phyloP scores from a whole-genome alignment of 2,113 vertebrate species.

The Protomyctophum bolini region DNA sequence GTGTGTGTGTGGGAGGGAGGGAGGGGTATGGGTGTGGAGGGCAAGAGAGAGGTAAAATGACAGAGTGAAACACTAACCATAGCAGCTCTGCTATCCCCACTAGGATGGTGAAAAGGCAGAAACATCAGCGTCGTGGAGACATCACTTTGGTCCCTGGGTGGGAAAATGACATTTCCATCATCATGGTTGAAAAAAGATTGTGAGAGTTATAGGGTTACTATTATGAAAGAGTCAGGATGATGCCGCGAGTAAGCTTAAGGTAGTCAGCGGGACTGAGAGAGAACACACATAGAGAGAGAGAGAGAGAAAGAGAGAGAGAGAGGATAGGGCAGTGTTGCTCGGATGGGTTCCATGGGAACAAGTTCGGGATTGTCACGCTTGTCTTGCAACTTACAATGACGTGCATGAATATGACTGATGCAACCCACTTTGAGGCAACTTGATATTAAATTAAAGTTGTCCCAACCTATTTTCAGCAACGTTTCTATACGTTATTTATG shows the following conservation, averaged over 20 bases:
- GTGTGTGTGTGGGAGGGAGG: constrained; percentile 5
- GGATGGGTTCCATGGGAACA: no score
- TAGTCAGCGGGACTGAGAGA: no score
- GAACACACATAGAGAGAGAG: not conserved
- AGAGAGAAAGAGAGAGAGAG: not conserved
- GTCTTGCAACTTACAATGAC: not conserved
- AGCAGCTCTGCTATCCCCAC: no score
- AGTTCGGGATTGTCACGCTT: no score
- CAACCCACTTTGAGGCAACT: not conserved
- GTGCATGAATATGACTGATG: not conserved
- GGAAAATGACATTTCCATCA: no score
- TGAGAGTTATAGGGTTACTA: no score
- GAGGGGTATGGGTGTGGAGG: not conserved
- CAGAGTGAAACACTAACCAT: not conserved
- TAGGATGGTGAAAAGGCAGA: no score
- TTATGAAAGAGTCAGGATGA: no score
- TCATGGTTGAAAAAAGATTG: no score
- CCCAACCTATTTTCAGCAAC: not conserved
- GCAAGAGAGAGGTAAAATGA: not conserved
- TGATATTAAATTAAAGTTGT: not conserved
- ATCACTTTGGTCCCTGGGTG: no score
- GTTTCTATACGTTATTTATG: constrained; percentile 15
- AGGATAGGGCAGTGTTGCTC: not conserved
- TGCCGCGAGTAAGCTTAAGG: no score
- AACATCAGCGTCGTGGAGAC: no score